Evolutionary conservation across 2,888 invertebrate genomes (phyloP).

Genomic region (Macroteleia sp.): DNA sequence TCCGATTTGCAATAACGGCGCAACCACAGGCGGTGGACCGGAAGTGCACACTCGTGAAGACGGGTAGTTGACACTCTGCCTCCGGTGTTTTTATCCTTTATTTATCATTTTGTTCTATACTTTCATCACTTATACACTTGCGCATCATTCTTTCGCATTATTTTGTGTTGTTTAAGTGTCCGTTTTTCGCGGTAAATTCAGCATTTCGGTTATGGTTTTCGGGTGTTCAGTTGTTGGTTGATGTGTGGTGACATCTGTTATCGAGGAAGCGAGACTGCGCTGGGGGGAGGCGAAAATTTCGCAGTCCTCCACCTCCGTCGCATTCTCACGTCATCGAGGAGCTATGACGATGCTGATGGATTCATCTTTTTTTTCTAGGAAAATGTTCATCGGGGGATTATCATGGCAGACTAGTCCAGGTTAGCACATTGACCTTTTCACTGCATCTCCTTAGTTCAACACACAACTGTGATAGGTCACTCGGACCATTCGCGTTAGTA

Average conservation of each 20-base stretch:
- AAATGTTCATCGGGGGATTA: slow-evolving; percentile 99
- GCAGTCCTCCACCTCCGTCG: slow-evolving; percentile 74
- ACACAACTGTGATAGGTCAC: background rate
- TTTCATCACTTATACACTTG: slow-evolving; percentile 19
- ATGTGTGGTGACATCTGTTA: slow-evolving; percentile 80
- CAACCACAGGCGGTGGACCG: slow-evolving; percentile 57
- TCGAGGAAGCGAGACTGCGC: slow-evolving; percentile 73
- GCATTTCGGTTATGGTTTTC: slow-evolving; percentile 48
- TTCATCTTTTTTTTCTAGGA: slow-evolving; percentile 92
- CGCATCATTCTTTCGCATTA: slow-evolving; percentile 17
- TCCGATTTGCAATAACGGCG: slow-evolving; percentile 31
- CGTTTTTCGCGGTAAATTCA: slow-evolving; percentile 39
- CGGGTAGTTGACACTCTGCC: slow-evolving; percentile 33
- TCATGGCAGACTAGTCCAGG: slow-evolving; percentile 99
- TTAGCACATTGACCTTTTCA: slow-evolving; percentile 84
- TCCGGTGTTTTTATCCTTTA: slow-evolving; percentile 59
- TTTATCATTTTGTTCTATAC: slow-evolving; percentile 22
- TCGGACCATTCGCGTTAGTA: slow-evolving; percentile 8
- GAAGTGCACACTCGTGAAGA: slow-evolving; percentile 39
- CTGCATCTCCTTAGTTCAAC: slow-evolving; percentile 16
- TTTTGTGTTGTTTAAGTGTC: slow-evolving; percentile 55
- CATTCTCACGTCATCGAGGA: slow-evolving; percentile 66
- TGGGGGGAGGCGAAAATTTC: slow-evolving; percentile 71
- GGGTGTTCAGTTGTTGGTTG: slow-evolving; percentile 78
- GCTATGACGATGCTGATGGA: slow-evolving; percentile 76